These are phyloP conservation scores for Boleophthalmus pectinirostris DNA, from an alignment of 2,113 vertebrate genomes.

Conservation along the genomic window DNA sequence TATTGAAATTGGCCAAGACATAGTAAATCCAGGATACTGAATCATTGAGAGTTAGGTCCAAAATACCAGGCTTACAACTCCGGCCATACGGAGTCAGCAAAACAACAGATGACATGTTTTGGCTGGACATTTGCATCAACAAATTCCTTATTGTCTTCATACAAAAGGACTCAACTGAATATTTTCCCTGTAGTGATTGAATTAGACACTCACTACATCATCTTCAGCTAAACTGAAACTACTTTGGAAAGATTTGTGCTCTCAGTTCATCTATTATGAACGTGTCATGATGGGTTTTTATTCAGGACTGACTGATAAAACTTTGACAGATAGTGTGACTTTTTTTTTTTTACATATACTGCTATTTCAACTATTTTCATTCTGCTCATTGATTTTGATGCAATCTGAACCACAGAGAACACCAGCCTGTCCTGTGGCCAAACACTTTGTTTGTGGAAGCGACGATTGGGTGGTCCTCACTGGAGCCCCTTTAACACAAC, in stretches of 20 bases:
- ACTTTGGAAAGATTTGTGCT: not conserved
- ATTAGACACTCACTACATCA: too few relatives aligned
- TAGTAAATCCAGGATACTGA: not conserved
- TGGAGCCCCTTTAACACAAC: conserved; percentile 23
- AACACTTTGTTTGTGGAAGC: conserved; percentile 11
- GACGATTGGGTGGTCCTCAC: conserved; percentile 43
- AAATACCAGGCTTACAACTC: too few relatives aligned
- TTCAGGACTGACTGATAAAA: not conserved
- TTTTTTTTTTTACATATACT: not conserved
- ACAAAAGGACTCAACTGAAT: not conserved
- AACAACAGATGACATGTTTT: not conserved
- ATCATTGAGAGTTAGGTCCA: not conserved
- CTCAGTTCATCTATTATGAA: not conserved
- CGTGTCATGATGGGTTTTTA: not conserved
- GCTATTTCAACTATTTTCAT: not conserved
- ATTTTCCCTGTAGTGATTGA: too few relatives aligned
- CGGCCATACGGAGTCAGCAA: too few relatives aligned
- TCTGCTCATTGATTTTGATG: not conserved
- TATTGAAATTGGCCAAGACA: not conserved
- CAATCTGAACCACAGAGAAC: not conserved
- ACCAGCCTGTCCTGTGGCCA: conserved; percentile 9
- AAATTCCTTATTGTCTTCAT: not conserved
- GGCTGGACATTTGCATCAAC: not conserved
- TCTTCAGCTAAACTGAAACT: too few relatives aligned
- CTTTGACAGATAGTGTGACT: not conserved